Percentiles rank a stretch among this genome's conserved stretches.
These are phyloP conservation scores for Salticus scenicus DNA, from an alignment of 2,888 invertebrate species.

Conservation along the genomic window DNA sequence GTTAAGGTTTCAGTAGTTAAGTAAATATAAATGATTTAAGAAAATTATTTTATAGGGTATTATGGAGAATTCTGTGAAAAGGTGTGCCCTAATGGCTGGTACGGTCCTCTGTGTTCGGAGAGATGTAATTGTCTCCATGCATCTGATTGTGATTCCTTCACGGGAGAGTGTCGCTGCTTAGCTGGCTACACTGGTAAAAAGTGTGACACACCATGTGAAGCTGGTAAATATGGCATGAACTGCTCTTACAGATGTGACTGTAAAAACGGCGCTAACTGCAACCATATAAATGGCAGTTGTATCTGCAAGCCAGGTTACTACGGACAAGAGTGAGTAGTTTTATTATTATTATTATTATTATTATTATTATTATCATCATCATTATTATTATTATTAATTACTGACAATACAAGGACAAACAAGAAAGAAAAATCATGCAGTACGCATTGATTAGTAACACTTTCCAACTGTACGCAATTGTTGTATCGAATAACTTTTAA, in stretches of 20 bases:
- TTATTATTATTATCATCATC: too few species aligned
- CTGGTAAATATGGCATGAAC: conserved; percentile 49
- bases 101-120: conserved; percentile 34
- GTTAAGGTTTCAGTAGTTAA: too few species aligned
- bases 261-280: conserved; percentile 39
- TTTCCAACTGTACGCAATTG: too few species aligned
- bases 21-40: too few species aligned
- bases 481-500: too few species aligned
- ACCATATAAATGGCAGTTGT: conserved; percentile 71
- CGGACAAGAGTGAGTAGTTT: conserved; percentile 68
- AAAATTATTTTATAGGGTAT: conserved; percentile 31
- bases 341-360: too few species aligned
- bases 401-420: too few species aligned
- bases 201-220: conserved; percentile 42
- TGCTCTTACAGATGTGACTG: conserved; percentile 49
- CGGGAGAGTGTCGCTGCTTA: conserved; percentile 53
- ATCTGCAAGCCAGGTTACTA: conserved; percentile 71
- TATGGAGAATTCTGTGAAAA: conserved; percentile 39
- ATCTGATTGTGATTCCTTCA: conserved; percentile 21
- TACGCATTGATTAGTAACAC: too few species aligned
- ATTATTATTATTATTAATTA: too few species aligned
- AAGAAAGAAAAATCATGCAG: too few species aligned
- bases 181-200: conserved; percentile 33
- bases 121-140: conserved; percentile 45
- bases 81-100: conserved; percentile 38